Percentiles rank a stretch among this genome's conserved stretches.
These are phyloP conservation scores for Helicolenus hilgendorfi DNA, from an alignment of 2,797 vertebrate genomes.

Conservation along the genomic window DNA sequence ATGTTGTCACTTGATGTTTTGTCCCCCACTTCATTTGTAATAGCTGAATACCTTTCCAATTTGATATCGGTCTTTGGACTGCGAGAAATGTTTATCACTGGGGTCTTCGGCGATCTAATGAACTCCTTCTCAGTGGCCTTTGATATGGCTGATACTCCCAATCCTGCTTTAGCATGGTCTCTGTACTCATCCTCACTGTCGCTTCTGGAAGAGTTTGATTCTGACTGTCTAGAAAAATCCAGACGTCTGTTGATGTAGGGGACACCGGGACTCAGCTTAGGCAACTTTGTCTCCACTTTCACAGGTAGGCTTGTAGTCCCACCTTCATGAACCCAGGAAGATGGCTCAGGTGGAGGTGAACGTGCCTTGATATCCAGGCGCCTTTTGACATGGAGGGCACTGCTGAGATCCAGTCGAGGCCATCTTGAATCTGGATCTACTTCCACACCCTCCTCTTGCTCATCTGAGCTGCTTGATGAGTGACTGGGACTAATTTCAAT, in stretches of 20 bases:
- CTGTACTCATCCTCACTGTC: slow-evolving; percentile 58
- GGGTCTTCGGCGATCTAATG: neutral
- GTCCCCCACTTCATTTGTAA: slow-evolving; percentile 34
- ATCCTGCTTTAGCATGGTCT: neutral
- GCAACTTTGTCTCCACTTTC: neutral
- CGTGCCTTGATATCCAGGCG: slow-evolving; percentile 28
- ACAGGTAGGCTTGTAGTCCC: neutral
- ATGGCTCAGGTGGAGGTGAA: slow-evolving; percentile 1
- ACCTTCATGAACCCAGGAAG: slow-evolving; percentile 44
- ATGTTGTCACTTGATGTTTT: slow-evolving; percentile 21
- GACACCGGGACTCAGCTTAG: neutral
- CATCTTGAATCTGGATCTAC: neutral
- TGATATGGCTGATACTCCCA: neutral
- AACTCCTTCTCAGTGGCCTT: neutral
- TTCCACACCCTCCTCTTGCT: neutral
- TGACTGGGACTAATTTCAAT: neutral
- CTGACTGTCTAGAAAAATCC: slow-evolving; percentile 37
- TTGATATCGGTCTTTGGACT: slow-evolving; percentile 55
- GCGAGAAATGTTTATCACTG: neutral
- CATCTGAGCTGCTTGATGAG: slow-evolving; percentile 28
- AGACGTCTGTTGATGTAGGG: neutral
- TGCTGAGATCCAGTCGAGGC: neutral
- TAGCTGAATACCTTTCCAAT: slow-evolving; percentile 63
- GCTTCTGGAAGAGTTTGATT: slow-evolving; percentile 54
- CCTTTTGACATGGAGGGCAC: neutral